Percentiles rank a stretch among this genome's conserved stretches.
Evolutionary conservation across 2,113 vertebrate species (phyloP).

Genomic region (Ranitomeya imitator): DNA sequence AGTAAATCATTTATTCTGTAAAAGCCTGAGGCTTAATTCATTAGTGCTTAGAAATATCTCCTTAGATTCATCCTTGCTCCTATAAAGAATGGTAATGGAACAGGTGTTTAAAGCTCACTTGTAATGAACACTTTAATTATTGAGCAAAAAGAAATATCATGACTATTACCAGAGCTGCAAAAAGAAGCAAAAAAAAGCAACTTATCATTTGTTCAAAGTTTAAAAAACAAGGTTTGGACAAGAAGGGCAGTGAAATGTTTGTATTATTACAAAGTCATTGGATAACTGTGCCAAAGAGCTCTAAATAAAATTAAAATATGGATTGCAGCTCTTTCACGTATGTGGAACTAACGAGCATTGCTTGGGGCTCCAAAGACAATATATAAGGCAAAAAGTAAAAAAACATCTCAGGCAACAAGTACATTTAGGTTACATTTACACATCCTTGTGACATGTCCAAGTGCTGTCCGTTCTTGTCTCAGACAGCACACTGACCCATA

Average conservation of each 20-base stretch:
- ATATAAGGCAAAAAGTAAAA: not conserved
- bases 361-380: not conserved
- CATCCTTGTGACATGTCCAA: no score
- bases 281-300: not conserved
- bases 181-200: slow-evolving; percentile 32
- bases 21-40: slow-evolving; percentile 57
- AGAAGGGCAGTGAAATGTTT: not conserved
- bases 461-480: no score
- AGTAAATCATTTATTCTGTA: slow-evolving; percentile 58
- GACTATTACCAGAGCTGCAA: slow-evolving; percentile 4
- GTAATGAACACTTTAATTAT: slow-evolving; percentile 51
- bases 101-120: slow-evolving; percentile 53
- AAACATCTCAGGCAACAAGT: not conserved
- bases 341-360: not conserved
- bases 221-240: not conserved
- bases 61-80: slow-evolving; percentile 45
- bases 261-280: not conserved
- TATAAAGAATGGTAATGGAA: slow-evolving; percentile 55
- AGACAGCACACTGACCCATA: no score
- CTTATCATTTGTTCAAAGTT: not conserved
- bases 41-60: slow-evolving; percentile 55
- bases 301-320: not conserved
- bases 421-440: not conserved
- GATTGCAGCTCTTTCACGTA: not conserved
- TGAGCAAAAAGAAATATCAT: slow-evolving; percentile 53